Evolutionary conservation across 37 sponge, comb jelly and placozoan genomes (phyloP), one percentile per base, ranked within the genome.

Genomic region (Halisarca cf. caerulea): DNA sequence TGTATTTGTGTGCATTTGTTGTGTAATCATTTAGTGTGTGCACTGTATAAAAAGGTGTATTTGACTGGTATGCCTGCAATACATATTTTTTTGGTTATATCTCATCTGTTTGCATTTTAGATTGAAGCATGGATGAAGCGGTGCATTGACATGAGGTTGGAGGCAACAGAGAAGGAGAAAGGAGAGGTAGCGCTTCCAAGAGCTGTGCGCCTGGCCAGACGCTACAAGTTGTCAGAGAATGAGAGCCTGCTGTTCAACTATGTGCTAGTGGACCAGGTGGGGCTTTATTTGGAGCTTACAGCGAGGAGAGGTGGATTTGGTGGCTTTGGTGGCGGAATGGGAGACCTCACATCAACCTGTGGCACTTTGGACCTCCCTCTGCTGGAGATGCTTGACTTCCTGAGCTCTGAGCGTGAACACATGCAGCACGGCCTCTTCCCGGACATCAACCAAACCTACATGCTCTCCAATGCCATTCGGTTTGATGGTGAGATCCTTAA

Each of bases 381-480:
- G 30, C 25, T 62, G 6, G 64, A 62, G 25, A 62, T 62, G 64
- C 64, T 62, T 5, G 64, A 15, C 64, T 62, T 62, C 30, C 64
- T 62, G 18, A 62, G 30, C 30, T 62, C 64, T 62, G 64, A 62
- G n/a, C 25, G 64, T 6, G 6, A 30, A 7, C 64, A 62, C 64
- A 62, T 62, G 64, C 64, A 62, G 15, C 64, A 62, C 51, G 91
- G 95, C 1, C 58, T 94, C n/a, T 91, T 94, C 81, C 91, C 91
- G 2, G 95, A 94, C 61, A 80, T 94, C 23, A 88, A 90, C 78
- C 86, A 82, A 8, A 88, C 72, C 81, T 94, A 88, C 71, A 37
- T 88, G 11, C 87, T 94, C 0, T 73, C 74, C 37, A 87, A 78
- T 2, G 44, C 75, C 32, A 27, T 94, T 32, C 66, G 27, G 24